These are phyloP conservation scores for Gymnosoma rotundatum DNA, from an alignment of 2,888 invertebrate genomes.

Conservation along the genomic window DNA sequence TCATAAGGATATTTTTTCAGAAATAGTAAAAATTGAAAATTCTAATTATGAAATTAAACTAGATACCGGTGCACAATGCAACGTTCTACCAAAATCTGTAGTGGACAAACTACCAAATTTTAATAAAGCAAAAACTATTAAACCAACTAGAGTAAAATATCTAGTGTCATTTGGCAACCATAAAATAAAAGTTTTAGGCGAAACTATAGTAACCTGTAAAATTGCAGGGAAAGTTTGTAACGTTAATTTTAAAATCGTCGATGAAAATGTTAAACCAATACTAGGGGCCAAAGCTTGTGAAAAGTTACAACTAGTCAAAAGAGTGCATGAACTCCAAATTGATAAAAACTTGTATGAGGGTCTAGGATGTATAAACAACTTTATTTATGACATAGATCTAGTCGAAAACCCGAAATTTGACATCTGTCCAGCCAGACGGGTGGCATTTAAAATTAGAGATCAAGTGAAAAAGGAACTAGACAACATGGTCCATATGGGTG, in stretches of 20 bases:
- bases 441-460: background rate
- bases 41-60: slow-evolving; percentile 7
- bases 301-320: slow-evolving; percentile 19
- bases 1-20: slow-evolving; percentile 1
- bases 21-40: slow-evolving; percentile 2
- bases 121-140: background rate
- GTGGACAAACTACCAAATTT: background rate
- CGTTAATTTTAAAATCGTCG: slow-evolving; percentile 18
- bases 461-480: slow-evolving; percentile 54
- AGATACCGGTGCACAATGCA: slow-evolving; percentile 26
- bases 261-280: slow-evolving; percentile 38
- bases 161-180: slow-evolving; percentile 21
- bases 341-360: slow-evolving; percentile 20
- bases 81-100: background rate
- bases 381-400: too few relatives aligned
- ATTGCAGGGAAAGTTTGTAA: background rate
- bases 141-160: slow-evolving; percentile 5
- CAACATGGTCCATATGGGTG: slow-evolving; percentile 61
- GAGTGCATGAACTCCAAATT: slow-evolving; percentile 9
- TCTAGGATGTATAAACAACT: slow-evolving; percentile 59
- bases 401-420: too few relatives aligned
- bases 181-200: slow-evolving; percentile 4
- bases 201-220: slow-evolving; percentile 3
- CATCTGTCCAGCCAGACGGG: too few relatives aligned
- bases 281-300: slow-evolving; percentile 11